These are phyloP conservation scores for Riptortus pedestris DNA, from an alignment of 1,140 invertebrate species.

Conservation along the genomic window DNA sequence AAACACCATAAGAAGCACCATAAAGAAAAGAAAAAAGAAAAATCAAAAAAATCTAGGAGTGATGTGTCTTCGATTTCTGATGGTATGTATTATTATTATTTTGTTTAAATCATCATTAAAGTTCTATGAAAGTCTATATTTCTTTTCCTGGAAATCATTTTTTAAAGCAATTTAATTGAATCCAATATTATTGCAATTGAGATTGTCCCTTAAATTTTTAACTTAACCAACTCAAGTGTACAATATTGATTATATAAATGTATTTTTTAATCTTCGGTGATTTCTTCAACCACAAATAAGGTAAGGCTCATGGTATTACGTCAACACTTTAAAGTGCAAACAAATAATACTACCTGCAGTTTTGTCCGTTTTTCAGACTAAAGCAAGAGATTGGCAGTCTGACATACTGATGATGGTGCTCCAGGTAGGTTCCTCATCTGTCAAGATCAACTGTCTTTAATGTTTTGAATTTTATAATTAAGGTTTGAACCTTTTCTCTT, in stretches of 20 bases:
- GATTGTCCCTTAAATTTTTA: no score
- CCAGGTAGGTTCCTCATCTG: not conserved
- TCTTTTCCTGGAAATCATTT: no score
- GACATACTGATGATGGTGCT: not conserved
- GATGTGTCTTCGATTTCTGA: constrained; percentile 44
- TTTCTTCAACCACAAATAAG: no score
- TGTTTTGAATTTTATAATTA: not conserved
- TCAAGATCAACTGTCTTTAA: not conserved
- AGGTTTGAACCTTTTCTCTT: not conserved
- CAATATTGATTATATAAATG: no score
- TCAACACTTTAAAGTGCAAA: not conserved
- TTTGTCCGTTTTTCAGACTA: constrained; percentile 30
- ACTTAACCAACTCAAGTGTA: no score
- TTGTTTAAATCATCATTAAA: constrained; percentile 22
- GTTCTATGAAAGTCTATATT: not conserved
- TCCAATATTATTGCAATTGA: no score
- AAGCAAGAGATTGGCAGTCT: constrained; percentile 4
- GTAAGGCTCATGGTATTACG: constrained; percentile 7
- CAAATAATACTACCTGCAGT: constrained; percentile 28
- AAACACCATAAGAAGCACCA: constrained; percentile 49
- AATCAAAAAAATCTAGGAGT: constrained; percentile 30
- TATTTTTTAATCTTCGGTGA: no score
- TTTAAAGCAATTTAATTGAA: no score
- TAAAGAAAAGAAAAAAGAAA: constrained; percentile 47
- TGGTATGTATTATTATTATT: constrained; percentile 38